phyloP scores from a whole-genome alignment of 1,140 invertebrate species.

The Leptopilina clavipes region DNA sequence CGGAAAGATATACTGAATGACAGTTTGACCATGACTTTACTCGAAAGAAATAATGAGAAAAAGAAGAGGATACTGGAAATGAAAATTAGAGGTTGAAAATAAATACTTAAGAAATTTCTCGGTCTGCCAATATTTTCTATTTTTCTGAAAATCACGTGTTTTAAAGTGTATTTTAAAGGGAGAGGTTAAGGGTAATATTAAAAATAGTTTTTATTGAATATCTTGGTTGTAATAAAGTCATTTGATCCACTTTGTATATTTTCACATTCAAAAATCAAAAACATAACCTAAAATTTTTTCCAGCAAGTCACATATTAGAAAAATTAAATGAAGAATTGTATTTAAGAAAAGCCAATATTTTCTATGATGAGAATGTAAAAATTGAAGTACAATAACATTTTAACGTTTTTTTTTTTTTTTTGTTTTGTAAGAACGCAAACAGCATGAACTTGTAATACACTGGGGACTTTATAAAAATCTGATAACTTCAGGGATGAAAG shows the following conservation, averaged over 20 bases:
- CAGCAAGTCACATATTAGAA: no score
- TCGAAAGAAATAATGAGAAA: background rate
- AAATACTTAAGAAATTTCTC: background rate
- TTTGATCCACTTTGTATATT: no score
- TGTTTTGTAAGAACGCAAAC: slow-evolving; percentile 61
- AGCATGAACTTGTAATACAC: slow-evolving; percentile 58
- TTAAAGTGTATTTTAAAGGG: no score
- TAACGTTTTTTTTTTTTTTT: slow-evolving; percentile 48
- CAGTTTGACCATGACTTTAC: background rate
- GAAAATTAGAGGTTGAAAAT: background rate
- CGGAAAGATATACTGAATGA: background rate
- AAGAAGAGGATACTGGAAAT: slow-evolving; percentile 1
- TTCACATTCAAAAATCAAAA: no score
- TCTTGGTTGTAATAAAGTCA: no score
- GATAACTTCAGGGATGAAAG: slow-evolving; percentile 62
- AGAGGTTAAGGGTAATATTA: no score
- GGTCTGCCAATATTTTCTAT: no score
- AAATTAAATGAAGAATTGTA: no score
- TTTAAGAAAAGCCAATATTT: slow-evolving; percentile 20
- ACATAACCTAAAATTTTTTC: no score
- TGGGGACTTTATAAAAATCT: slow-evolving; percentile 68
- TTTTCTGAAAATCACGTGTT: no score
- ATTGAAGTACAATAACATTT: slow-evolving; percentile 45
- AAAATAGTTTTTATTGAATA: no score
- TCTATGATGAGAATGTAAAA: background rate